Evolutionary conservation across 2,113 vertebrate genomes (phyloP).

Genomic region (Triplophysa dalaica): DNA sequence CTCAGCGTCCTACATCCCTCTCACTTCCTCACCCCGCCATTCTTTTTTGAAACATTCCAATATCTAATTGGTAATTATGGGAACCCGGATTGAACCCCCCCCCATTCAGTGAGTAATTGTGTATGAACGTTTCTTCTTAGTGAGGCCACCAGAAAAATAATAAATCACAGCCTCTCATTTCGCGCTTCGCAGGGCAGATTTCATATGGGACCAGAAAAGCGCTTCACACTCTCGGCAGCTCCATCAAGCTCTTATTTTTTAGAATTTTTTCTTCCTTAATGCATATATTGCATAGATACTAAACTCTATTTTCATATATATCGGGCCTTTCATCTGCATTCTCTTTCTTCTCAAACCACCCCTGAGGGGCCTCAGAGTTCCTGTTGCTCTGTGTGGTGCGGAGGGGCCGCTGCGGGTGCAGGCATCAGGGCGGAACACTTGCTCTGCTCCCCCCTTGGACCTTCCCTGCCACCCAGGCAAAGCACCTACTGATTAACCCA

Average conservation of each 20-base stretch:
- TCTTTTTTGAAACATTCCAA: conserved; percentile 74
- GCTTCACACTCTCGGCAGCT: conserved; percentile 45
- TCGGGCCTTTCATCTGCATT: conserved; percentile 6
- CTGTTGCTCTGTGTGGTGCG: conserved; percentile 74
- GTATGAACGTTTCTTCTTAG: conserved; percentile 80
- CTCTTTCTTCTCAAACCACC: conserved; percentile 38
- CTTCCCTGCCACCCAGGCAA: conserved; percentile 66
- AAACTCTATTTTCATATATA: not conserved
- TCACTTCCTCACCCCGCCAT: conserved; percentile 47
- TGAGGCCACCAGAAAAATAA: conserved; percentile 80
- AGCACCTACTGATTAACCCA: conserved; percentile 75
- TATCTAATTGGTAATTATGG: conserved; percentile 85
- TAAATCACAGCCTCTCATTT: conserved; percentile 85
- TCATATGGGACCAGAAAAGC: conserved; percentile 71
- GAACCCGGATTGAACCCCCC: conserved; percentile 73
- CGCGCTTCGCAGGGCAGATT: conserved; percentile 82
- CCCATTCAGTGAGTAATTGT: conserved; percentile 75
- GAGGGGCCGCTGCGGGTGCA: conserved; percentile 55
- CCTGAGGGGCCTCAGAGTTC: conserved; percentile 73
- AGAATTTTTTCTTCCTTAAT: conserved; percentile 7
- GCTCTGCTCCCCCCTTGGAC: conserved; percentile 67
- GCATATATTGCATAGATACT: not conserved
- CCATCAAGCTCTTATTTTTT: not conserved
- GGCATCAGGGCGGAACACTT: conserved; percentile 76
- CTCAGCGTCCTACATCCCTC: conserved; percentile 39